Conservation (phyloP, 2,888 invertebrate species). For the Ecdyonurus torrentis region DNA sequence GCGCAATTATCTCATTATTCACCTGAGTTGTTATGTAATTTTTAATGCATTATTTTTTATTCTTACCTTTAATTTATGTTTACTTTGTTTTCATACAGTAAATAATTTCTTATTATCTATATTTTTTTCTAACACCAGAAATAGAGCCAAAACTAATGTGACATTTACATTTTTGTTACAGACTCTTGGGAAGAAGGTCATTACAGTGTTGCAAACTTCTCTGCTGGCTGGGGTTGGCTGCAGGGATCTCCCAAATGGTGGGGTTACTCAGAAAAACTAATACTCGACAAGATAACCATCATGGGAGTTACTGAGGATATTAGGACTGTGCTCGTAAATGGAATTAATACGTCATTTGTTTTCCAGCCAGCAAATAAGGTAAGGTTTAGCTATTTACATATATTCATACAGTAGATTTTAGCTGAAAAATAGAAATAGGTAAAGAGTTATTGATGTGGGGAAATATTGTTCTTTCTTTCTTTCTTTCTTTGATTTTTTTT, state of each 20-base stretch:
- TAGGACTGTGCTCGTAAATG: not conserved
- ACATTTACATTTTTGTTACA: constrained; percentile 13
- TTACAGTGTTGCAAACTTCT: constrained; percentile 20
- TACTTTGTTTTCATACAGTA: no score
- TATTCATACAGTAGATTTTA: no score
- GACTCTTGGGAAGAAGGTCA: constrained; percentile 20
- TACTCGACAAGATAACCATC: not conserved
- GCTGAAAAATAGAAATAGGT: not conserved
- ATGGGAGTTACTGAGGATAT: not conserved
- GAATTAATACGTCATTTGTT: not conserved
- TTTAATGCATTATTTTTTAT: no score
- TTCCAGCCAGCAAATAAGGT: not conserved
- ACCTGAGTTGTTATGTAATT: no score
- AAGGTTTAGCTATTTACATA: not conserved
- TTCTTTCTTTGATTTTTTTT: no score
- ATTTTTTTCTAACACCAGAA: no score
- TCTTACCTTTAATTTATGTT: no score
- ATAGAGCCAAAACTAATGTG: not conserved
- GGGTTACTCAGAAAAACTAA: not conserved
- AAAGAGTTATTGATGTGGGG: not conserved
- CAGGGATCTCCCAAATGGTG: not conserved
- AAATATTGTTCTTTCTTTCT: not conserved
- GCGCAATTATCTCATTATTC: no score
- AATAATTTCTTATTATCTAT: no score
- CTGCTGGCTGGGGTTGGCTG: constrained; percentile 13